A percentile compares a stretch with the other conserved stretches of the same genome.
phyloP scores from a whole-genome alignment of 1,140 invertebrate species.

The Glossosoma conforme region DNA sequence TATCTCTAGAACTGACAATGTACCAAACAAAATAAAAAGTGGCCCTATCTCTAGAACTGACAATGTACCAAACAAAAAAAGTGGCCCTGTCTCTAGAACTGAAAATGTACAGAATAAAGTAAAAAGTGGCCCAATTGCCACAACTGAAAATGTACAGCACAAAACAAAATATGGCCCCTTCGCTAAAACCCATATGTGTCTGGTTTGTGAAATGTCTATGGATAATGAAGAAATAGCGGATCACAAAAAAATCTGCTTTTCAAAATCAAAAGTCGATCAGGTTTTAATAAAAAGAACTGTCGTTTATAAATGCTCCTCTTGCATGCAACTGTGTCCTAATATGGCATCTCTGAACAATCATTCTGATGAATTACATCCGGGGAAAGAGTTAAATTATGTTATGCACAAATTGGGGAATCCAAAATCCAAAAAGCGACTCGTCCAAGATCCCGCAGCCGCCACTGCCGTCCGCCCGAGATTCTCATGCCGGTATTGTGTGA shows the following conservation, averaged over 20 bases:
- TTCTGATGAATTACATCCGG: slow-evolving; percentile 1
- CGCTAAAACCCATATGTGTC: slow-evolving; percentile 8
- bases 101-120: too few species aligned
- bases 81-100: too few species aligned
- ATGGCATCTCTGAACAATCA: slow-evolving; percentile 1
- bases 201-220: slow-evolving; percentile 10
- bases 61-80: too few species aligned
- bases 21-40: too few species aligned
- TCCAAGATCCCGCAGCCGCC: not conserved
- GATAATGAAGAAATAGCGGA: not conserved
- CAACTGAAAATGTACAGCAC: too few species aligned
- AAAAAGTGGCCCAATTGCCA: too few species aligned
- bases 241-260: slow-evolving; percentile 4
- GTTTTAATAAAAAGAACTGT: slow-evolving; percentile 10
- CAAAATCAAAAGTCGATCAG: not conserved
- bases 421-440: slow-evolving; percentile 1
- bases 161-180: not conserved
- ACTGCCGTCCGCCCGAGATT: not conserved
- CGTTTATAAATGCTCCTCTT: slow-evolving; percentile 14
- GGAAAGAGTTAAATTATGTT: slow-evolving; percentile 9
- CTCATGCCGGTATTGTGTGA: not conserved
- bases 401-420: slow-evolving; percentile 16
- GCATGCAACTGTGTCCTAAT: slow-evolving; percentile 3
- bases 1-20: too few species aligned
- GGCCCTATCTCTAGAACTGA: too few species aligned